Conservation (phyloP, 1,140 invertebrate genomes). For the Tribolium madens region DNA sequence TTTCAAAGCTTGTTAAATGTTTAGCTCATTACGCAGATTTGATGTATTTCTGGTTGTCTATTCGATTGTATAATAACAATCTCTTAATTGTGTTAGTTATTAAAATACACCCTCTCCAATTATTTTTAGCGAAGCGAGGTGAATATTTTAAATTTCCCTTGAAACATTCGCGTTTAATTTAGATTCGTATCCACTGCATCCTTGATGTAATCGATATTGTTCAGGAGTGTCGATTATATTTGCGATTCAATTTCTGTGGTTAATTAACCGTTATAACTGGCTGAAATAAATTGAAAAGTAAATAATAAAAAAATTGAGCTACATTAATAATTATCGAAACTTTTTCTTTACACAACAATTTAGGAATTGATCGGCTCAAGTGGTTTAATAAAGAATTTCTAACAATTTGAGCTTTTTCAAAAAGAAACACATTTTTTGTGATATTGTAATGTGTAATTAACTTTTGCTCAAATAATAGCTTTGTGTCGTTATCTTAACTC, state of each 20-base stretch:
- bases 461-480: background rate
- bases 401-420: background rate
- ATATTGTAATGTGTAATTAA: background rate
- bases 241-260: background rate
- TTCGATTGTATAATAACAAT: too few species aligned
- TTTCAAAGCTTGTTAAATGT: background rate
- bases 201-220: background rate
- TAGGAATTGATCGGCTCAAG: background rate
- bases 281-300: constrained; percentile 1
- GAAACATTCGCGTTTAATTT: constrained; percentile 10
- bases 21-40: too few species aligned
- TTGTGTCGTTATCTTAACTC: background rate
- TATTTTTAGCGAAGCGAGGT: background rate
- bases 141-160: constrained; percentile 12
- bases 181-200: background rate
- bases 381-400: background rate
- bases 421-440: too few species aligned
- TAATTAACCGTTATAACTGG: constrained; percentile 2
- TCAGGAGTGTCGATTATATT: constrained; percentile 12
- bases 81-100: too few species aligned
- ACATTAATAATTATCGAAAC: too few species aligned
- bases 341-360: background rate
- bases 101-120: background rate
- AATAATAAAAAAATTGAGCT: background rate
- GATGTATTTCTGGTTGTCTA: too few species aligned